These are phyloP conservation scores for Habrosyne pyritoides DNA, from an alignment of 2,888 invertebrate species.

Conservation along the genomic window DNA sequence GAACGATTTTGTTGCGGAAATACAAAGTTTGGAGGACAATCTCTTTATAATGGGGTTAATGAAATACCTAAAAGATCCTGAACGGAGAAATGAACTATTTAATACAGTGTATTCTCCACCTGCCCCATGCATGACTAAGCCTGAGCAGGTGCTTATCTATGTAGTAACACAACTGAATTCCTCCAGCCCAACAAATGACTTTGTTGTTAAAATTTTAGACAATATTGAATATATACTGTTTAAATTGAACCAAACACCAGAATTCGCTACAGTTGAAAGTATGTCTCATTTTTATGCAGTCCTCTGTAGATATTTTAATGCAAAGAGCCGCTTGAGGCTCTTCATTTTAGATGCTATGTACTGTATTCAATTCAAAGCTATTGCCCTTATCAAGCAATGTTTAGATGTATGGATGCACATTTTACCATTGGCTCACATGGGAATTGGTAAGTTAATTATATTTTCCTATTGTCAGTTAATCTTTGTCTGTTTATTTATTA, in stretches of 20 bases:
- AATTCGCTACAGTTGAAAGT: conserved; percentile 63
- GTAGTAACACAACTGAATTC: conserved; percentile 49
- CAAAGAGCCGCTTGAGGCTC: conserved; percentile 57
- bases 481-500: no score
- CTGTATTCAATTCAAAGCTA: conserved; percentile 68
- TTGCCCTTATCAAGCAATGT: conserved; percentile 67
- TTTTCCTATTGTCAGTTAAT: no score
- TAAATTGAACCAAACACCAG: conserved; percentile 61
- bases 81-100: conserved; percentile 58
- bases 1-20: conserved; percentile 52
- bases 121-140: conserved; percentile 65
- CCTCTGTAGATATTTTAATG: conserved; percentile 61
- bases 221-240: conserved; percentile 68
- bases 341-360: conserved; percentile 78
- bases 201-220: conserved; percentile 49
- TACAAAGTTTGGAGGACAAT: conserved; percentile 46
- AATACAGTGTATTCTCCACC: conserved; percentile 47
- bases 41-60: conserved; percentile 55
- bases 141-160: conserved; percentile 67
- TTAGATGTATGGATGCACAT: conserved; percentile 71
- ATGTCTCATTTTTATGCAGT: conserved; percentile 72
- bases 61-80: conserved; percentile 55
- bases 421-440: conserved; percentile 66
- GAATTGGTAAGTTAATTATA: conserved; percentile 55
- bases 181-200: conserved; percentile 33